phyloP scores from a whole-genome alignment of 1,140 invertebrate species.

The Papilio aristodemus region DNA sequence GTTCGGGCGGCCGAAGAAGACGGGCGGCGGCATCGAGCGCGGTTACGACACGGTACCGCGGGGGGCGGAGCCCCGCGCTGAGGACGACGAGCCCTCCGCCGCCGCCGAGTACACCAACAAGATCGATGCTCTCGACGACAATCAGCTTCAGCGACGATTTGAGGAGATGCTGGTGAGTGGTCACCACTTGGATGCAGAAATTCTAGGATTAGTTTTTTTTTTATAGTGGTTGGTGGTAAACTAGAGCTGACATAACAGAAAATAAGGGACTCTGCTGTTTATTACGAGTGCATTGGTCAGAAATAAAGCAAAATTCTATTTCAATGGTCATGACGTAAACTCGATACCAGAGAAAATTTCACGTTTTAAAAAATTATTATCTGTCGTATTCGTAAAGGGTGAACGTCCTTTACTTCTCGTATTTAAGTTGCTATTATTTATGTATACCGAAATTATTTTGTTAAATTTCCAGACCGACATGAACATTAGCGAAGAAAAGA shows the following conservation, averaged over 20 bases:
- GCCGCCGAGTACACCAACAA: slow-evolving; percentile 85
- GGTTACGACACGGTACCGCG: slow-evolving; percentile 77
- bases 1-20: slow-evolving; percentile 85
- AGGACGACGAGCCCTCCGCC: slow-evolving; percentile 60
- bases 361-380: not conserved
- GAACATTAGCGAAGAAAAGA: slow-evolving; percentile 94
- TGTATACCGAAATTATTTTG: not conserved
- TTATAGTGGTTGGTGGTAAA: too few relatives aligned
- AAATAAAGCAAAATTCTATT: too few relatives aligned
- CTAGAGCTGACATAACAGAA: too few relatives aligned
- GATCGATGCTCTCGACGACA: slow-evolving; percentile 86
- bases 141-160: slow-evolving; percentile 87
- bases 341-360: not conserved
- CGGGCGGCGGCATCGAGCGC: slow-evolving; percentile 59
- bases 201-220: too few relatives aligned
- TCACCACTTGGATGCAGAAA: too few relatives aligned
- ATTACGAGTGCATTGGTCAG: too few relatives aligned
- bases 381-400: not conserved
- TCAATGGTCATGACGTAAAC: not conserved
- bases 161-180: slow-evolving; percentile 88
- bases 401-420: not conserved
- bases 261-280: too few relatives aligned
- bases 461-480: slow-evolving; percentile 85
- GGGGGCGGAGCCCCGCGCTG: slow-evolving; percentile 73
- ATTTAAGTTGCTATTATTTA: not conserved